Evolutionary conservation across 2,888 invertebrate genomes (phyloP).

Genomic region (Sceliomorpha sp.): DNA sequence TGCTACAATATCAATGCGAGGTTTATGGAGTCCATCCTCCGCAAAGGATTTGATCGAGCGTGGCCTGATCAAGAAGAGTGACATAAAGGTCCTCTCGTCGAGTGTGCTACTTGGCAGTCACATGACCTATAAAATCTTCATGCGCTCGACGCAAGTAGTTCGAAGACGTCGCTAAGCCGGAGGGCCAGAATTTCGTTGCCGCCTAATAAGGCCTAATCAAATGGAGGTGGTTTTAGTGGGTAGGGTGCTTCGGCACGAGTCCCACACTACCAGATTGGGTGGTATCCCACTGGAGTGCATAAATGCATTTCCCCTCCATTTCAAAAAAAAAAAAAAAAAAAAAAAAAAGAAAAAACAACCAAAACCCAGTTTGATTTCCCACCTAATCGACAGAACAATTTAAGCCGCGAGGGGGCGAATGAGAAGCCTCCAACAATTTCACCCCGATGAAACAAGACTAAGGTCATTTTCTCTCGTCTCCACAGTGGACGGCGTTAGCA

Average conservation of each 20-base stretch:
- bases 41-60: slow-evolving; percentile 13
- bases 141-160: slow-evolving; percentile 3
- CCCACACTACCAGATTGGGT: no score
- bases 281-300: no score
- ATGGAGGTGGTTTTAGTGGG: neutral
- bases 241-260: no score
- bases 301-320: no score
- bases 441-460: neutral
- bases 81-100: slow-evolving; percentile 30
- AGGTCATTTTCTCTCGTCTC: slow-evolving; percentile 59
- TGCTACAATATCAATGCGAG: slow-evolving; percentile 49
- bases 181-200: slow-evolving; percentile 2
- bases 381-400: no score
- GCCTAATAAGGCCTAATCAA: slow-evolving; percentile 5
- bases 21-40: slow-evolving; percentile 37
- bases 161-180: neutral
- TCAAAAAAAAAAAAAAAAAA: no score
- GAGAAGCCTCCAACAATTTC: no score
- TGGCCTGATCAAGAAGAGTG: slow-evolving; percentile 12
- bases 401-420: no score
- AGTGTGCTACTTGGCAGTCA: slow-evolving; percentile 20
- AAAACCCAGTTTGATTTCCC: no score
- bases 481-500: slow-evolving; percentile 79
- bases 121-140: slow-evolving; percentile 7
- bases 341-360: no score